These are phyloP conservation scores for Oncorhynchus keta DNA, from an alignment of 2,113 vertebrate genomes.

Conservation along the genomic window DNA sequence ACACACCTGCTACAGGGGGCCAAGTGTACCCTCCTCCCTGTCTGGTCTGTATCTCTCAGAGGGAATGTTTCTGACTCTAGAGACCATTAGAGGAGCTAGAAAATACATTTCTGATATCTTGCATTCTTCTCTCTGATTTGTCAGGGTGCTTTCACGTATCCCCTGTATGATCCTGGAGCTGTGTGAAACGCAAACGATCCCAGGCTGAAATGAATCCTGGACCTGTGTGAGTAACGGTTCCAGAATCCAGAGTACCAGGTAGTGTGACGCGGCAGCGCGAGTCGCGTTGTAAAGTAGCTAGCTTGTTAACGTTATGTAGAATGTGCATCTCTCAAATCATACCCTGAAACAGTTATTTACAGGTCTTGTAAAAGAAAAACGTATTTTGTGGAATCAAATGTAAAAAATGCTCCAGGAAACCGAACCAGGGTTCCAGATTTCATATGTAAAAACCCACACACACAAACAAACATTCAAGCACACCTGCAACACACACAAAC, in stretches of 20 bases:
- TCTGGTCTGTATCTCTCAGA: background rate
- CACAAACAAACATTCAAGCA: background rate
- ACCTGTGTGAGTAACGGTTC: background rate
- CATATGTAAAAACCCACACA: constrained; percentile 19
- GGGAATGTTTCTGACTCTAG: background rate
- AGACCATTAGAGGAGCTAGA: background rate
- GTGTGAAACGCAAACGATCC: no score
- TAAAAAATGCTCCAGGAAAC: no score
- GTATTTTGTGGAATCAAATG: no score
- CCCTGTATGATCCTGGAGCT: no score
- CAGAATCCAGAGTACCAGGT: background rate
- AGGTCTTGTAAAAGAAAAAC: background rate
- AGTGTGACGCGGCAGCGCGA: no score
- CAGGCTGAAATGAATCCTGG: background rate
- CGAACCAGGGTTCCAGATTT: no score
- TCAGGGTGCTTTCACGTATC: background rate
- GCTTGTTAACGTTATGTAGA: no score
- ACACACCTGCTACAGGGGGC: background rate
- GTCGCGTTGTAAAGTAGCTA: no score
- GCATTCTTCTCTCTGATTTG: background rate
- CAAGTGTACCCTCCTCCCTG: background rate
- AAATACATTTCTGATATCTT: background rate
- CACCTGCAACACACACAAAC: constrained; percentile 8
- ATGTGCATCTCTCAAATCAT: background rate
- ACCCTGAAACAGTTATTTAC: no score